phyloP scores from a whole-genome alignment of 2,797 vertebrate genomes.

The Orestias chungarensis region DNA sequence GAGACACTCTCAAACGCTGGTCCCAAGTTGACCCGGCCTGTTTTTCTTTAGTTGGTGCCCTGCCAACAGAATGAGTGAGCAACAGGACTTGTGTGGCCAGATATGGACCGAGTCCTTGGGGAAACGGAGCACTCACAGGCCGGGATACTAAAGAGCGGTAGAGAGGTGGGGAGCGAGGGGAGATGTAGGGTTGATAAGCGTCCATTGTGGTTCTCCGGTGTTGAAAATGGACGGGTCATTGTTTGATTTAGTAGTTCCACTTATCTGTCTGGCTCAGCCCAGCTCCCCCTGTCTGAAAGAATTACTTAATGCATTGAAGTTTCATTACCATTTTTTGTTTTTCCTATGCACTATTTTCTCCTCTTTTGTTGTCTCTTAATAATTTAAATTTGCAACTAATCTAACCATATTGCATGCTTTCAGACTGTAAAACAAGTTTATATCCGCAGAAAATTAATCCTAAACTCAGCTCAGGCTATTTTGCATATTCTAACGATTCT shows the following conservation, averaged over 20 bases:
- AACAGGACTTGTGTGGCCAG: conserved; percentile 42
- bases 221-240: conserved; percentile 79
- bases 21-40: conserved; percentile 57
- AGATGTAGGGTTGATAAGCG: conserved; percentile 54
- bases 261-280: conserved; percentile 73
- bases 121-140: conserved; percentile 41
- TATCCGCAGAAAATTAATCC: background rate
- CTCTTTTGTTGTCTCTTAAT: background rate
- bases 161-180: conserved; percentile 11
- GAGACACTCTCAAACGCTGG: conserved; percentile 55
- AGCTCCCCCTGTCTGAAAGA: conserved; percentile 61
- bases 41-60: conserved; percentile 67
- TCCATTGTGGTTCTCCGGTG: conserved; percentile 69
- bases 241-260: conserved; percentile 73
- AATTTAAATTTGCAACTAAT: background rate
- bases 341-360: background rate
- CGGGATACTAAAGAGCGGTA: conserved; percentile 34
- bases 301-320: conserved; percentile 59
- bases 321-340: conserved; percentile 1
- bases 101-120: conserved; percentile 43
- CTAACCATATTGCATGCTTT: background rate
- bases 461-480: conserved; percentile 32
- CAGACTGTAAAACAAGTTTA: background rate
- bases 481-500: conserved; percentile 8
- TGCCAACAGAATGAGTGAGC: conserved; percentile 68